Evolutionary conservation across 2,113 vertebrate species (phyloP).

Genomic region (Benitochromis conjunctus): DNA sequence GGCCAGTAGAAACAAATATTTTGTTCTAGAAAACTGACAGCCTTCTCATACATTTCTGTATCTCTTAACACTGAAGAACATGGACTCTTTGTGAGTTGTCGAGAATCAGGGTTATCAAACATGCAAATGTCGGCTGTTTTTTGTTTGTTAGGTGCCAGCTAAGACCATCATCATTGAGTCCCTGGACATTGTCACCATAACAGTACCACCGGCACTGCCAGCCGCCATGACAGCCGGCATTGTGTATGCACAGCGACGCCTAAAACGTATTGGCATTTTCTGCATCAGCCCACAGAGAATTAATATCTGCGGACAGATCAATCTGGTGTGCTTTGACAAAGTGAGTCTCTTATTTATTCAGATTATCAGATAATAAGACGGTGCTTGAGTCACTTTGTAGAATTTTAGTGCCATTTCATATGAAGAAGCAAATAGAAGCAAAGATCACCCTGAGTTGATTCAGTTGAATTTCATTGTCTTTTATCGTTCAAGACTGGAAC

Average conservation of each 20-base stretch:
- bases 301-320: constrained; percentile 96
- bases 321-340: constrained; percentile 98
- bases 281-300: constrained; percentile 98
- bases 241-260: constrained; percentile 90
- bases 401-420: not conserved
- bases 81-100: not conserved
- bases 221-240: constrained; percentile 97
- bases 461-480: not conserved
- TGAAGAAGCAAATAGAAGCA: not conserved
- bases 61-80: not conserved
- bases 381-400: not conserved
- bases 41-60: not conserved
- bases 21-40: not conserved
- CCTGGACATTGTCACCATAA: constrained; percentile 97
- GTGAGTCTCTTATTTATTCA: constrained; percentile 51
- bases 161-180: constrained; percentile 89
- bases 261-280: constrained; percentile 91
- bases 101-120: not conserved
- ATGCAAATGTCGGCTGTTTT: not conserved
- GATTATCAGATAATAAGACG: not conserved
- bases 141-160: constrained; percentile 76
- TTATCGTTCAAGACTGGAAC: constrained; percentile 84
- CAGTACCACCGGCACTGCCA: constrained; percentile 94
- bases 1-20: not conserved
- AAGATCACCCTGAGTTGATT: not conserved